A percentile compares a stretch with the other conserved stretches of the same genome.
phyloP scores from a whole-genome alignment of 2,888 invertebrate species.

The Agonopterix heracliana region DNA sequence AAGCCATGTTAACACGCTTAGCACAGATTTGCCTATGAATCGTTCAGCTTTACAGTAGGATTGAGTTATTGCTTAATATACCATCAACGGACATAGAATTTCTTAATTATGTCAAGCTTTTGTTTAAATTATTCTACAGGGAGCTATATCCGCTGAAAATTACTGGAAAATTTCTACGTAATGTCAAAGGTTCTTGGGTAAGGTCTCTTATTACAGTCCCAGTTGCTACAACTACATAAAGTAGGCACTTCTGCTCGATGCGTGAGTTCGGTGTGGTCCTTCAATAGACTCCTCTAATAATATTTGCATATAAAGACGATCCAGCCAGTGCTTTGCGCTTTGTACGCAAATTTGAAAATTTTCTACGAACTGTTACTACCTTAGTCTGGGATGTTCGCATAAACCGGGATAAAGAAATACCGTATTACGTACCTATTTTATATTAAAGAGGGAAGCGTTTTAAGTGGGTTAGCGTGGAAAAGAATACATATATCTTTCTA shows the following conservation, averaged over 20 bases:
- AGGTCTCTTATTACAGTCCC: constrained; percentile 41
- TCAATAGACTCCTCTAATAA: constrained; percentile 58
- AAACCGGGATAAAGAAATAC: constrained; percentile 12
- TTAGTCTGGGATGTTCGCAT: constrained; percentile 16
- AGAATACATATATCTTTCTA: constrained; percentile 31
- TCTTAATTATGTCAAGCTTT: constrained; percentile 4
- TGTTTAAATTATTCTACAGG: constrained; percentile 19
- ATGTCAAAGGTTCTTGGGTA: constrained; percentile 34
- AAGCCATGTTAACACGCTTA: constrained; percentile 67
- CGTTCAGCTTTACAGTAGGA: constrained; percentile 53
- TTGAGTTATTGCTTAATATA: constrained; percentile 49
- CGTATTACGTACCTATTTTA: constrained; percentile 1
- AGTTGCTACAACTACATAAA: constrained; percentile 26
- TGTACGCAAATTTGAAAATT: constrained; percentile 56
- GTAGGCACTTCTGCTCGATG: constrained; percentile 37
- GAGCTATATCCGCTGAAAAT: constrained; percentile 23
- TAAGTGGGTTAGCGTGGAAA: constrained; percentile 5
- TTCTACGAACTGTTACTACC: constrained; percentile 42
- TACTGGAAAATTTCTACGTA: constrained; percentile 27
- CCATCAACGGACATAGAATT: constrained; percentile 23
- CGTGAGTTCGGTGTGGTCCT: constrained; percentile 49
- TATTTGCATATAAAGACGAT: constrained; percentile 67
- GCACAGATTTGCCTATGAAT: constrained; percentile 67
- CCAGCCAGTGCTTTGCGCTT: constrained; percentile 47
- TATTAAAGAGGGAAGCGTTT: background rate